Evolutionary conservation across 2,113 vertebrate species (phyloP), one percentile per base, ranked within the genome.

Genomic region (Platichthys flesus): DNA sequence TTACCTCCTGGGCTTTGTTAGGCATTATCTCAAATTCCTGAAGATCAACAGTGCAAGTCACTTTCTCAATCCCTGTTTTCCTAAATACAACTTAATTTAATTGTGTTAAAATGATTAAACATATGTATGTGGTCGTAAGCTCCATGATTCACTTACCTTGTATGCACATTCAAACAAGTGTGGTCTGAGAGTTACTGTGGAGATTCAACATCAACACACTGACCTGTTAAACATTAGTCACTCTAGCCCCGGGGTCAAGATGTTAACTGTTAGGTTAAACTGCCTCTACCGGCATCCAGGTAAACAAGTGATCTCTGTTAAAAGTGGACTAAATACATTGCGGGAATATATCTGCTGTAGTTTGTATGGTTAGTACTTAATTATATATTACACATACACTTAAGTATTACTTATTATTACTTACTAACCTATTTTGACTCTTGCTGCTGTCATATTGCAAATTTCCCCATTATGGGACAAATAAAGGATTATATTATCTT

Each of bases 1-100:
- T 84, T 85, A 95, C 93, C 93, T 96, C 93, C 85, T 96, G 92
- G 21, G 92, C 91, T 95, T 93, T 94, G 79, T 94, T 94, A 78
- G 94, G 91, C 93, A 95, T 95, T 82, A 82, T 93, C 63, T 86
- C 69, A 74, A 75, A 74, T 45, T 76, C 68, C 69, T 64, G 9
- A 60, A 62, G n/a, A n/a, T 26, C 40, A 75, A 59, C 20, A 65
- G 66, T 26, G n/a, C 37, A 26, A 23, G 35, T 42, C 60, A 21
- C 51, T 23, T 47, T 51, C 49, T 28, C 49, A 67, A 0, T 26
- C 62, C 31, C 23, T 47, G 31, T 54, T 54, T 54, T 54, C 20
- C 21, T 2, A 54, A 54, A n/a, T 8, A 54, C 47, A 54, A 47
- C 55, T 47, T 4, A 7, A 61, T 12, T 42, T 5, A 5, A 49